Evolutionary conservation across 1,140 invertebrate species (phyloP).

Genomic region (Scaptomyza montana): DNA sequence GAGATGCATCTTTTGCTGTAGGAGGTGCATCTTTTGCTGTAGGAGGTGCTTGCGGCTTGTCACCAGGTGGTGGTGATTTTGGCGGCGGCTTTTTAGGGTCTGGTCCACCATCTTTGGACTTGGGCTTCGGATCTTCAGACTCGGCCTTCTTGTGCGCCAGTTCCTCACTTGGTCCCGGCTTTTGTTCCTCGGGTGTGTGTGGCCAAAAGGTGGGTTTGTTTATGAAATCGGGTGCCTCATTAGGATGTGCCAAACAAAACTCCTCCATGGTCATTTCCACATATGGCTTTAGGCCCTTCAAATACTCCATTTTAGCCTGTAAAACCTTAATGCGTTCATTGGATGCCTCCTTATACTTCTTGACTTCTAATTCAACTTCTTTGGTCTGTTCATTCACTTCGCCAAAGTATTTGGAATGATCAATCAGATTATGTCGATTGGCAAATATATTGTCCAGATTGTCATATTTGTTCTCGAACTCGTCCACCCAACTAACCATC

Average conservation of each 20-base stretch:
- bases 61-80: slow-evolving; percentile 2
- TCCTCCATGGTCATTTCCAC: slow-evolving; percentile 96
- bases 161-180: slow-evolving; percentile 44
- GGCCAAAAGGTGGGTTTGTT: slow-evolving; percentile 93
- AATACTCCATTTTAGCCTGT: slow-evolving; percentile 3
- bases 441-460: slow-evolving; percentile 56
- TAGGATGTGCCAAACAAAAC: slow-evolving; percentile 88
- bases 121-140: background rate
- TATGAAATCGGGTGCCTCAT: slow-evolving; percentile 87
- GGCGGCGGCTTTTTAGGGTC: slow-evolving; percentile 27
- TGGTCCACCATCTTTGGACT: slow-evolving; percentile 10
- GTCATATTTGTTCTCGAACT: slow-evolving; percentile 63
- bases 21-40: background rate
- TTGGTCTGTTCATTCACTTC: slow-evolving; percentile 32
- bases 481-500: slow-evolving; percentile 50
- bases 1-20: background rate
- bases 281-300: slow-evolving; percentile 85
- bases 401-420: slow-evolving; percentile 56
- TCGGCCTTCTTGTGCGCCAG: slow-evolving; percentile 21
- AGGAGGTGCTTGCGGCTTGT: background rate
- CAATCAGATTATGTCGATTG: slow-evolving; percentile 54
- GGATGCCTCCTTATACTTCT: slow-evolving; percentile 50
- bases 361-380: slow-evolving; percentile 23
- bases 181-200: slow-evolving; percentile 86
- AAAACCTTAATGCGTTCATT: slow-evolving; percentile 49